Percentiles rank a stretch among this genome's conserved stretches.
phyloP scores from a whole-genome alignment of 1,140 invertebrate genomes.

The Drosophila pruinosa region DNA sequence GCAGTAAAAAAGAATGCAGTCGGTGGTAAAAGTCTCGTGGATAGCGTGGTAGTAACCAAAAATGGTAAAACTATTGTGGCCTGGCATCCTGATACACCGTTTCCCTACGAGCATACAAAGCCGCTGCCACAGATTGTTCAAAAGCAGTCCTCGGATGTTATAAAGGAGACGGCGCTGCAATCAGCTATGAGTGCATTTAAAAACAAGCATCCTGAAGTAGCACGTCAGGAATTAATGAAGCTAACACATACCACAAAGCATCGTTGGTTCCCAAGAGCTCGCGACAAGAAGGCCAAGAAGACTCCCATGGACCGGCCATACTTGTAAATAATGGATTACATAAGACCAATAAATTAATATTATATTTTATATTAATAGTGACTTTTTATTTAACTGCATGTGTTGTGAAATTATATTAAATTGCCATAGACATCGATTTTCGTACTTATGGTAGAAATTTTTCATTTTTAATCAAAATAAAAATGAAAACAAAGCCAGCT shows the following conservation, averaged over 20 bases:
- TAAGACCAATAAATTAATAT: conserved; percentile 43
- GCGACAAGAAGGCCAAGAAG: conserved; percentile 87
- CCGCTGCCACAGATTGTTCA: conserved; percentile 86
- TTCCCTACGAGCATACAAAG: conserved; percentile 93
- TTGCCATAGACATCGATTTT: not conserved
- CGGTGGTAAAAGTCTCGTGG: conserved; percentile 69
- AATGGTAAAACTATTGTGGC: conserved; percentile 91
- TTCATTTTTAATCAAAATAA: not conserved
- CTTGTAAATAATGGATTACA: conserved; percentile 84
- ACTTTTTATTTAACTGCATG: not conserved
- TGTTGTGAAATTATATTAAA: not conserved
- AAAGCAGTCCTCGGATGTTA: conserved; percentile 83
- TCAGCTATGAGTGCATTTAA: conserved; percentile 87
- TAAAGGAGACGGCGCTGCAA: conserved; percentile 86
- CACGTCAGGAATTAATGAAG: conserved; percentile 88
- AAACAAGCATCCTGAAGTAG: conserved; percentile 85
- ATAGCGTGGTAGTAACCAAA: conserved; percentile 87
- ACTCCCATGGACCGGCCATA: conserved; percentile 88
- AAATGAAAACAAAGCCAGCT: conserved; percentile 35
- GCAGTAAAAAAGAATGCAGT: conserved; percentile 57
- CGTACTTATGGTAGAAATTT: too few relatives aligned
- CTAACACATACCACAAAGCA: conserved; percentile 92
- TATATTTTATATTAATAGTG: conserved; percentile 1
- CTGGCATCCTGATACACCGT: conserved; percentile 92
- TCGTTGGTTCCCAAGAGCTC: conserved; percentile 89